These are phyloP conservation scores for Aphaenogaster floridana DNA, from an alignment of 1,140 invertebrate species.

Conservation along the genomic window DNA sequence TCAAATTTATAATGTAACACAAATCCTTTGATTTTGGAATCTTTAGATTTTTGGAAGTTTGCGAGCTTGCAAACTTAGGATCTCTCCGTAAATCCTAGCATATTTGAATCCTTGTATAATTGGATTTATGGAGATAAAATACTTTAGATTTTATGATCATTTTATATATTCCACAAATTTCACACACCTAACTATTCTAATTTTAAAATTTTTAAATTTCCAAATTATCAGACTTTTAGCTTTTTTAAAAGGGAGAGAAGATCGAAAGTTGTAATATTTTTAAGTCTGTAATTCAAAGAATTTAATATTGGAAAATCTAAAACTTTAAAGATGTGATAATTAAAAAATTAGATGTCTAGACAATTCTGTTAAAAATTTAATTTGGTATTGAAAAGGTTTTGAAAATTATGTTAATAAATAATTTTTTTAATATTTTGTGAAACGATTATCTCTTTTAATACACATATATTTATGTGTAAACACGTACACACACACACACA, in stretches of 20 bases:
- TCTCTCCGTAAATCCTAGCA: neutral
- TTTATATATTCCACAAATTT: neutral
- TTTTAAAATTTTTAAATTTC: neutral
- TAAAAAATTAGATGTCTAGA: constrained; percentile 1
- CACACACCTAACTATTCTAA: neutral
- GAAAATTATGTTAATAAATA: neutral
- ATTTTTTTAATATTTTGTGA: neutral
- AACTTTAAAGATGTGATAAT: neutral
- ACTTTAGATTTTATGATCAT: neutral
- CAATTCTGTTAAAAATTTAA: neutral
- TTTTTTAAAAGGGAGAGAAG: neutral
- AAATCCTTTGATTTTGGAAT: constrained; percentile 16
- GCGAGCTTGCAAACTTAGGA: neutral
- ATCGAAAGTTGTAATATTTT: neutral
- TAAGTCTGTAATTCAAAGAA: neutral
- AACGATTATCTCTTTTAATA: neutral
- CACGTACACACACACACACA: neutral
- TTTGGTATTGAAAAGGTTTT: neutral
- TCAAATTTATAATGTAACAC: constrained; percentile 9
- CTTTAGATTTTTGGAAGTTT: constrained; percentile 29
- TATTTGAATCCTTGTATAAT: constrained; percentile 10
- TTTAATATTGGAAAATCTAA: neutral
- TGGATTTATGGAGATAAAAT: neutral
- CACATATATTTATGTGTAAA: neutral
- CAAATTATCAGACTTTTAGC: neutral